Conservation (phyloP, 2,113 vertebrate genomes). For the Campylorhamphus procurvoides region DNA sequence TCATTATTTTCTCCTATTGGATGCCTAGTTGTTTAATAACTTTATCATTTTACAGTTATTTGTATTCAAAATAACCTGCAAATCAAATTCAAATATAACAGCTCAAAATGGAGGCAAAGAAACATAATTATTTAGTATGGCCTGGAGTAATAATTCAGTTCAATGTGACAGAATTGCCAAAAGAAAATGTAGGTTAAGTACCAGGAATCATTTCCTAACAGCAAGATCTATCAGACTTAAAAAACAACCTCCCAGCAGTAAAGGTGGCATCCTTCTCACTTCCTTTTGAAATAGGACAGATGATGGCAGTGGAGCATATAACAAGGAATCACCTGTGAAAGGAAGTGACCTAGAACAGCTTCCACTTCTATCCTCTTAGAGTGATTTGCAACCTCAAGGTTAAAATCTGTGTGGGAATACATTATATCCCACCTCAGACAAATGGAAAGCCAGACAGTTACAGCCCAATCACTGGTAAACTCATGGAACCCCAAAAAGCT, state of each 20-base stretch:
- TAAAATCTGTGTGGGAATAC: neutral
- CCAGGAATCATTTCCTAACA: neutral
- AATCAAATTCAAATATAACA: conserved; percentile 43
- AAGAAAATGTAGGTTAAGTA: conserved; percentile 39
- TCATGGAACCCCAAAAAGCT: rapidly evolving
- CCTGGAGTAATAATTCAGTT: conserved; percentile 5
- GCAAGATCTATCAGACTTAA: neutral
- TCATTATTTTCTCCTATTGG: conserved; percentile 51
- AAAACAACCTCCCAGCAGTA: neutral
- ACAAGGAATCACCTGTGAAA: neutral
- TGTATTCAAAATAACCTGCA: conserved; percentile 43
- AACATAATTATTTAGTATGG: conserved; percentile 24
- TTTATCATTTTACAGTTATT: conserved; percentile 48
- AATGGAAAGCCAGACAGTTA: neutral
- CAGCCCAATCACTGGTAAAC: rapidly evolving
- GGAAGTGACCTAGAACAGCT: neutral
- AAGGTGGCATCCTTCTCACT: neutral
- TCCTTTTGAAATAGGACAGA: neutral
- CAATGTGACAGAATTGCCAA: neutral
- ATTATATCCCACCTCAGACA: neutral
- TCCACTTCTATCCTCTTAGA: neutral
- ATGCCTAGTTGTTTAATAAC: conserved; percentile 45
- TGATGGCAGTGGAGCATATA: neutral
- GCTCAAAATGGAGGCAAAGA: neutral
- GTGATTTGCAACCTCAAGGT: neutral